A percentile compares a stretch with the other conserved stretches of the same genome.
These are phyloP conservation scores for Psephotus haematonotus DNA, from an alignment of 2,113 vertebrate genomes.

Conservation along the genomic window DNA sequence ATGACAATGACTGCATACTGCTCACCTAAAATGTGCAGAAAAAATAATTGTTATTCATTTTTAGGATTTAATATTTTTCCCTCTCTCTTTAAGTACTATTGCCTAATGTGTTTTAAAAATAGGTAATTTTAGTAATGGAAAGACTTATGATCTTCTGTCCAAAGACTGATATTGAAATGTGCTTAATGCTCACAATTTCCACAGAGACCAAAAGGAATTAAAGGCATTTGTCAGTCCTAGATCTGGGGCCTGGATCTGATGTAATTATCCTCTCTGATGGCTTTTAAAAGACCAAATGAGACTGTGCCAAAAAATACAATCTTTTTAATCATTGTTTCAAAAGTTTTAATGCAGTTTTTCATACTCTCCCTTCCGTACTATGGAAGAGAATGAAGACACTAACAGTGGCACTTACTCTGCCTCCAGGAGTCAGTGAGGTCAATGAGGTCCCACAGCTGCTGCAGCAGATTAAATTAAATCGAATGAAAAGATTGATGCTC, in stretches of 20 bases:
- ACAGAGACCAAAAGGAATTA: background rate
- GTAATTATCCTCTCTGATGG: background rate
- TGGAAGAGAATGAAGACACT: background rate
- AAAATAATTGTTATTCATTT: conserved; percentile 22
- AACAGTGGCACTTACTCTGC: background rate
- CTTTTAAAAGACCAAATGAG: background rate
- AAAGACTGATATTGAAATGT: background rate
- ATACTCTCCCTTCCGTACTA: background rate
- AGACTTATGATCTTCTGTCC: background rate
- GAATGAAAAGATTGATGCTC: background rate
- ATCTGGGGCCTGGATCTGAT: background rate
- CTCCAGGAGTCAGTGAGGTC: background rate
- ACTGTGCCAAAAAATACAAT: background rate
- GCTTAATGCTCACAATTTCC: background rate
- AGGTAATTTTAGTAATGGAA: background rate
- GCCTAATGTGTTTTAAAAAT: background rate
- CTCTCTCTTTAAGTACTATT: background rate
- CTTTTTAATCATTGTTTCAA: background rate
- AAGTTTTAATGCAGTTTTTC: background rate
- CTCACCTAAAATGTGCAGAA: background rate
- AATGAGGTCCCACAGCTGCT: background rate
- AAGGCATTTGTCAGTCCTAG: background rate
- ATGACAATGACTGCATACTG: background rate
- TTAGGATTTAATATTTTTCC: background rate
- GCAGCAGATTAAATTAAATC: background rate